Percentiles rank a stretch among this genome's conserved stretches.
Conservation (phyloP, 2,888 invertebrate genomes). For the Drosophila sordidapex region DNA sequence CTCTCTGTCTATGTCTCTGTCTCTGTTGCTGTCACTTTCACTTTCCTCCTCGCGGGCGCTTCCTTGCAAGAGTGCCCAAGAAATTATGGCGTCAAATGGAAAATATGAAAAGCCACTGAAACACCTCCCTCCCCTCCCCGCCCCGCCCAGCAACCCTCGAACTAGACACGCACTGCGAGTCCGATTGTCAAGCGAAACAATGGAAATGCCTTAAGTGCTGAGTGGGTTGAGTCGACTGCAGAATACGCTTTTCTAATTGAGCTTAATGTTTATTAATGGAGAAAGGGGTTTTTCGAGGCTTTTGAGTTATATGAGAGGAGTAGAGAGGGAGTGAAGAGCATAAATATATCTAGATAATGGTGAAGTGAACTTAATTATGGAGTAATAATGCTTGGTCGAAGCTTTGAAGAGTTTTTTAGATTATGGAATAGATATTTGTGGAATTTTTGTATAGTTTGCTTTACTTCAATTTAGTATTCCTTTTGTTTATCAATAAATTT, state of each 20-base stretch:
- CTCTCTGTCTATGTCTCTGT: neutral
- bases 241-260: slow-evolving; percentile 20
- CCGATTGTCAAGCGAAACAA: slow-evolving; percentile 49
- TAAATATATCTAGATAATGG: neutral
- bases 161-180: slow-evolving; percentile 10
- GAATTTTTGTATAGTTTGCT: neutral
- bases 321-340: neutral
- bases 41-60: slow-evolving; percentile 11
- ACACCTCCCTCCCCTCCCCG: slow-evolving; percentile 9
- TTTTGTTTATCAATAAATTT: neutral
- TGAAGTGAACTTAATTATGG: neutral
- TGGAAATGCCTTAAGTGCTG: slow-evolving; percentile 1
- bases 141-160: neutral
- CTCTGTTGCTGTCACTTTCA: neutral
- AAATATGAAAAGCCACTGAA: slow-evolving; percentile 63
- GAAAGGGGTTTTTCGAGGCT: neutral
- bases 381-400: neutral
- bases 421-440: neutral
- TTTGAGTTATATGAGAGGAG: neutral
- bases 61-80: slow-evolving; percentile 46
- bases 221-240: neutral
- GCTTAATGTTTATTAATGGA: neutral
- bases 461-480: neutral
- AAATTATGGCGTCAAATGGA: slow-evolving; percentile 72
- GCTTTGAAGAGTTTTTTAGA: no score